A percentile compares a stretch with the other conserved stretches of the same genome.
These are phyloP conservation scores for Cataglyphis altisquamis DNA, from an alignment of 2,888 invertebrate species.

Conservation along the genomic window DNA sequence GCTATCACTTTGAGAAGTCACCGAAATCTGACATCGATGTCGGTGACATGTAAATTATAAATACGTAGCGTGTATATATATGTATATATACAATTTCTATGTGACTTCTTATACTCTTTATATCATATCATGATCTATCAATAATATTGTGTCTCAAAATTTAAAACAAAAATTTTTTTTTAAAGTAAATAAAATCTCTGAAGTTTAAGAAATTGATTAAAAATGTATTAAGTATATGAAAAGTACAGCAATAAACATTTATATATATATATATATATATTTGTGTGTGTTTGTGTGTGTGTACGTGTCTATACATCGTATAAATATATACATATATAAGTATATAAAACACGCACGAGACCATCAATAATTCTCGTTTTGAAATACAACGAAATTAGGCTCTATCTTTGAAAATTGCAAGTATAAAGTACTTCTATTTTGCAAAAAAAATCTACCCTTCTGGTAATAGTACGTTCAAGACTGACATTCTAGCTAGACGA, in stretches of 20 bases:
- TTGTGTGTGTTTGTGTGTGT: not conserved
- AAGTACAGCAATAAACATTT: too few species aligned
- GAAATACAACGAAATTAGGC: not conserved
- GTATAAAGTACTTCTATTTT: conserved; percentile 16
- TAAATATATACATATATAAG: not conserved
- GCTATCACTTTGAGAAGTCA: not conserved
- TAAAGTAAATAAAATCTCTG: too few species aligned
- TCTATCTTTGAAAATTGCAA: not conserved
- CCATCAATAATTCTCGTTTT: not conserved
- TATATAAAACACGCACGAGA: not conserved
- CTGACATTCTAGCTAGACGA: conserved; percentile 45
- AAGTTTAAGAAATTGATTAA: too few species aligned
- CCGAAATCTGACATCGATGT: not conserved
- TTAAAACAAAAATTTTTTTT: too few species aligned
- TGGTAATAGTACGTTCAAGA: conserved; percentile 4
- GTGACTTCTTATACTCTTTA: too few species aligned
- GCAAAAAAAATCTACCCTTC: conserved; percentile 16
- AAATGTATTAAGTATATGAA: too few species aligned
- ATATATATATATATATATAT: too few species aligned
- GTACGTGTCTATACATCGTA: too few species aligned
- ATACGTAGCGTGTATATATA: not conserved
- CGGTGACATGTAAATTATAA: not conserved
- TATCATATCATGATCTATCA: too few species aligned
- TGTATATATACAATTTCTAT: too few species aligned
- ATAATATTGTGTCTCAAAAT: too few species aligned